Evolutionary conservation across 2,888 invertebrate genomes (phyloP).

Genomic region (Macaria notata): DNA sequence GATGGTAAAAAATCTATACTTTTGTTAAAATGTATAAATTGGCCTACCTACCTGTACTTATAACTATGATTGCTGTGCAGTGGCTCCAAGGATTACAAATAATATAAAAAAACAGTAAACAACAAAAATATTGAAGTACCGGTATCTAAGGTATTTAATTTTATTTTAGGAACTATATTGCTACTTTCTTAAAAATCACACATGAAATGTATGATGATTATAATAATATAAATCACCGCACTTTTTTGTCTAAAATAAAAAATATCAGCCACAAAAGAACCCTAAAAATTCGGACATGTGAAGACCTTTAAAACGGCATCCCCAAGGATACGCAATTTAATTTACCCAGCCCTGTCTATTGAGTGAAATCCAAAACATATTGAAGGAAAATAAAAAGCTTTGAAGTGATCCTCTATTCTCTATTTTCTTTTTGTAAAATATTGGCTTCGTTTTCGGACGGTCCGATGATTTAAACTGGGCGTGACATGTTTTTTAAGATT

Average conservation of each 20-base stretch:
- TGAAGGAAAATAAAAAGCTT: constrained; percentile 66
- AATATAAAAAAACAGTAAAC: no score
- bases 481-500: constrained; percentile 16
- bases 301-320: constrained; percentile 72
- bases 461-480: constrained; percentile 37
- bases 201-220: not conserved
- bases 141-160: no score
- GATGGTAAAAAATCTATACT: no score
- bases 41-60: no score
- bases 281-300: constrained; percentile 54
- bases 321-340: constrained; percentile 70
- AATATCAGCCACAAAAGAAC: constrained; percentile 14
- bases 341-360: constrained; percentile 68
- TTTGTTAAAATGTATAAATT: no score
- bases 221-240: not conserved
- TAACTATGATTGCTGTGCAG: no score
- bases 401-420: constrained; percentile 69
- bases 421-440: constrained; percentile 49
- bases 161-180: no score
- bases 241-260: no score
- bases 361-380: constrained; percentile 78
- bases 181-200: no score
- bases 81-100: no score
- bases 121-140: no score
- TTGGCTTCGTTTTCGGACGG: constrained; percentile 56